Evolutionary conservation across 1,140 invertebrate species (phyloP).

Genomic region (Drosophila mauritiana): DNA sequence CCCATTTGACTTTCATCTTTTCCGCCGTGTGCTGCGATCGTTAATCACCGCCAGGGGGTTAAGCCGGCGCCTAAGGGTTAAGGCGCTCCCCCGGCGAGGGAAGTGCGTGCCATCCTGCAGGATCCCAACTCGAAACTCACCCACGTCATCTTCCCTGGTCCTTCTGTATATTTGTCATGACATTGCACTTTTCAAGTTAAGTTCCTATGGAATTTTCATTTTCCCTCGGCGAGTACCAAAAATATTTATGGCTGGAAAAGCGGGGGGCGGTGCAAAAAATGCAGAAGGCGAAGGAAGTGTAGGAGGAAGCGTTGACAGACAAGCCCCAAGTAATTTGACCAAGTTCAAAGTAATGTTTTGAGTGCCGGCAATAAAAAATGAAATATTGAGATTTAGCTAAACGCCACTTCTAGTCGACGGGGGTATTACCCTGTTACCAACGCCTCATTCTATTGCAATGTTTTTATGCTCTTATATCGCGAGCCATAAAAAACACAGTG

Average conservation of each 20-base stretch:
- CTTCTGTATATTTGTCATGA: slow-evolving; percentile 55
- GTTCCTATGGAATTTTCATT: slow-evolving; percentile 56
- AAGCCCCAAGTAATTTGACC: slow-evolving; percentile 48
- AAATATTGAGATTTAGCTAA: slow-evolving; percentile 47
- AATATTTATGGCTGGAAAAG: slow-evolving; percentile 31
- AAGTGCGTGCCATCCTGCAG: slow-evolving; percentile 41
- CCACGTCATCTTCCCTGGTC: slow-evolving; percentile 36
- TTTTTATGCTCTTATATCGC: background rate
- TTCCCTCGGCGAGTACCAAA: slow-evolving; percentile 32
- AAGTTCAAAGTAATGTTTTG: slow-evolving; percentile 52
- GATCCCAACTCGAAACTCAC: slow-evolving; percentile 20
- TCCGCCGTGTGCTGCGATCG: slow-evolving; percentile 66
- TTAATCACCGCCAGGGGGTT: slow-evolving; percentile 63
- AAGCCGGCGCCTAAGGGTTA: background rate
- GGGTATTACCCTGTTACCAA: slow-evolving; percentile 3
- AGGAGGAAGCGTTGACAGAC: slow-evolving; percentile 42
- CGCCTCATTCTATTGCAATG: background rate
- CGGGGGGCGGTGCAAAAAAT: background rate
- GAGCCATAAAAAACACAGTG: slow-evolving; percentile 5
- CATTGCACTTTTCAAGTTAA: slow-evolving; percentile 46
- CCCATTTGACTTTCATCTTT: slow-evolving; percentile 58
- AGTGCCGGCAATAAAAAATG: slow-evolving; percentile 48
- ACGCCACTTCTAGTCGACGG: background rate
- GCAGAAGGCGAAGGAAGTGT: slow-evolving; percentile 21
- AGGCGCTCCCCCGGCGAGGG: slow-evolving; percentile 1